Conservation (phyloP, 1,140 invertebrate genomes). For the Coelopa frigida region DNA sequence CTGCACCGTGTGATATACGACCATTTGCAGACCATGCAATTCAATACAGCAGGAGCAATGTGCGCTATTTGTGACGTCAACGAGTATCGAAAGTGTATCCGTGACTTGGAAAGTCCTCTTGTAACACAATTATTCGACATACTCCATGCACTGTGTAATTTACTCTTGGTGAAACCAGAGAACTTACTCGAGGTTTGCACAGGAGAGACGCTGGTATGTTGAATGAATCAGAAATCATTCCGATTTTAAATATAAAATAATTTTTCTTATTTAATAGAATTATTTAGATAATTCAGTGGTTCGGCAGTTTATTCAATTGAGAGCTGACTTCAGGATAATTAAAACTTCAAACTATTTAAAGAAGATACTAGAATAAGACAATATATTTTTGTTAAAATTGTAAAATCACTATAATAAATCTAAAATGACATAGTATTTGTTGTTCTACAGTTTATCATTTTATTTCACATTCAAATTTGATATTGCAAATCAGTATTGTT, state of each 20-base stretch:
- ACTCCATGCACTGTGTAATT: slow-evolving; percentile 90
- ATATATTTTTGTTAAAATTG: too few relatives aligned
- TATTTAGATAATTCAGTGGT: slow-evolving; percentile 79
- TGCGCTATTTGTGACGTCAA: slow-evolving; percentile 97
- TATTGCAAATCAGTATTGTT: too few relatives aligned
- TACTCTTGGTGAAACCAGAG: slow-evolving; percentile 90
- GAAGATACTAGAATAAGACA: slow-evolving; percentile 39
- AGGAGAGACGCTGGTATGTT: slow-evolving; percentile 81
- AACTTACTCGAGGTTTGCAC: slow-evolving; percentile 93
- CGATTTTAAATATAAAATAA: slow-evolving; percentile 4
- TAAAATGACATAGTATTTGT: too few relatives aligned
- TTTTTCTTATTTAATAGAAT: slow-evolving; percentile 53
- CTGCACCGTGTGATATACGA: slow-evolving; percentile 94
- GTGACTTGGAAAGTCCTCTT: slow-evolving; percentile 64
- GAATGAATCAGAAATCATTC: not conserved
- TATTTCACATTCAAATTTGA: too few relatives aligned
- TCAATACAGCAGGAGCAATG: slow-evolving; percentile 94
- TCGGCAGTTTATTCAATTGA: slow-evolving; percentile 86
- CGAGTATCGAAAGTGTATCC: slow-evolving; percentile 80
- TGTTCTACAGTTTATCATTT: too few relatives aligned
- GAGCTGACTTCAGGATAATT: slow-evolving; percentile 59
- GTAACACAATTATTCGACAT: slow-evolving; percentile 88
- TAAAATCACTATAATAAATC: too few relatives aligned
- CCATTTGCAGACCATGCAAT: slow-evolving; percentile 91
- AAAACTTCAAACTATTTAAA: slow-evolving; percentile 41